Evolutionary conservation across 2,888 invertebrate species (phyloP).

Genomic region (Latrodectus elegans): DNA sequence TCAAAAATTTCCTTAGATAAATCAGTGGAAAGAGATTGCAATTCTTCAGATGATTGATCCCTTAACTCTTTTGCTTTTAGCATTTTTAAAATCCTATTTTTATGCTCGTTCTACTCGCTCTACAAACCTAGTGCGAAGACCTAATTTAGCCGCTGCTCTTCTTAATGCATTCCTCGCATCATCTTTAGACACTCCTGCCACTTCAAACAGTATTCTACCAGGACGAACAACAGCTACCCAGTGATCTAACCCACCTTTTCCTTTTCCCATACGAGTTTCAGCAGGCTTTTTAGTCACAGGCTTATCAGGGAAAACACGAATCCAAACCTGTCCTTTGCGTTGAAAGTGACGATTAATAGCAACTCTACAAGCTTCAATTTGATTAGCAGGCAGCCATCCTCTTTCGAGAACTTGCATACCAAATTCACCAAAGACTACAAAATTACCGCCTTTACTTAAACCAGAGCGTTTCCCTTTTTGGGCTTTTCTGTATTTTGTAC

Average conservation of each 20-base stretch:
- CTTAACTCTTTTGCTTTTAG: neutral
- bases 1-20: neutral
- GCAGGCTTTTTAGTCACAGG: slow-evolving; percentile 60
- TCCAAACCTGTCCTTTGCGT: slow-evolving; percentile 57
- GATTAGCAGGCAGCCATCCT: slow-evolving; percentile 28
- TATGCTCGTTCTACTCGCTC: neutral
- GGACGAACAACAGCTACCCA: slow-evolving; percentile 39
- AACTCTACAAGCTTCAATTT: slow-evolving; percentile 48
- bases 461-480: neutral
- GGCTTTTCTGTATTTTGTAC: neutral
- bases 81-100: neutral
- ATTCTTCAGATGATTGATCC: neutral
- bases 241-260: slow-evolving; percentile 54
- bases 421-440: neutral
- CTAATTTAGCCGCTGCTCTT: neutral
- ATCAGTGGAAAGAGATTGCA: neutral
- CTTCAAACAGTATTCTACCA: slow-evolving; percentile 48
- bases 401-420: neutral
- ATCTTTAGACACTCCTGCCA: slow-evolving; percentile 23
- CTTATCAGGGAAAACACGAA: slow-evolving; percentile 60
- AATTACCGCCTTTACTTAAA: neutral
- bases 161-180: neutral
- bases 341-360: slow-evolving; percentile 40
- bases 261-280: slow-evolving; percentile 52
- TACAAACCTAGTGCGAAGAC: slow-evolving; percentile 1